Evolutionary conservation across 2,888 invertebrate species (phyloP).

Genomic region (Syrphus vitripennis): DNA sequence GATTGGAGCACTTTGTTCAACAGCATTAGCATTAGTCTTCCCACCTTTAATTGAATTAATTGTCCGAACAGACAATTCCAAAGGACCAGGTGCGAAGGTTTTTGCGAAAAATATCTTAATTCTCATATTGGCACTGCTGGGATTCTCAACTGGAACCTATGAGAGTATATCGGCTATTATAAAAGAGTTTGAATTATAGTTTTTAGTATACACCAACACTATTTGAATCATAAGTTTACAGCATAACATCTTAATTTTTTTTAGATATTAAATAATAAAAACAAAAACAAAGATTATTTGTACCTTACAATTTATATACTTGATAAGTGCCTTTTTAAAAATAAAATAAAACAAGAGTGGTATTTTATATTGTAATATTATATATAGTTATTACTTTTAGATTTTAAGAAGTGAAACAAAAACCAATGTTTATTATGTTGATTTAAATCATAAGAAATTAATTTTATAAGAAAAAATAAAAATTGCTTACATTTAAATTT

Average conservation of each 20-base stretch:
- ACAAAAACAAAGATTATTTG: conserved; percentile 38
- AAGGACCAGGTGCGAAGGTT: conserved; percentile 81
- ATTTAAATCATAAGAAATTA: conserved; percentile 32
- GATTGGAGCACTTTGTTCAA: conserved; percentile 94
- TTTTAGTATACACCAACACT: background rate
- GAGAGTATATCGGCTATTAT: conserved; percentile 85
- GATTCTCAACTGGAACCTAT: conserved; percentile 89
- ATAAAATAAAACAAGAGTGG: conserved; percentile 25
- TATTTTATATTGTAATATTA: conserved; percentile 34
- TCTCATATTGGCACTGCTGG: conserved; percentile 86
- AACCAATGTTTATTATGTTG: conserved; percentile 31
- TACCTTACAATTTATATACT: conserved; percentile 28
- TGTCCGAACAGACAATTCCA: conserved; percentile 84
- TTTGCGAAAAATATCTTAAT: conserved; percentile 85
- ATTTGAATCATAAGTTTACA: background rate
- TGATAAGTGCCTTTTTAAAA: conserved; percentile 48
- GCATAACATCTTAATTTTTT: conserved; percentile 24
- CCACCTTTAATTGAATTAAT: conserved; percentile 94
- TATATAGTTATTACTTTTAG: conserved; percentile 5
- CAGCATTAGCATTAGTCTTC: conserved; percentile 92
- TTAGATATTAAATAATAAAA: conserved; percentile 20
- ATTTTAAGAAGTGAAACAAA: conserved; percentile 9
- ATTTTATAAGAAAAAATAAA: conserved; percentile 26
- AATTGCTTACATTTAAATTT: background rate
- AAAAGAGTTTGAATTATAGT: conserved; percentile 61